Evolutionary conservation across 2,888 invertebrate genomes (phyloP).

Genomic region (Labia minor): DNA sequence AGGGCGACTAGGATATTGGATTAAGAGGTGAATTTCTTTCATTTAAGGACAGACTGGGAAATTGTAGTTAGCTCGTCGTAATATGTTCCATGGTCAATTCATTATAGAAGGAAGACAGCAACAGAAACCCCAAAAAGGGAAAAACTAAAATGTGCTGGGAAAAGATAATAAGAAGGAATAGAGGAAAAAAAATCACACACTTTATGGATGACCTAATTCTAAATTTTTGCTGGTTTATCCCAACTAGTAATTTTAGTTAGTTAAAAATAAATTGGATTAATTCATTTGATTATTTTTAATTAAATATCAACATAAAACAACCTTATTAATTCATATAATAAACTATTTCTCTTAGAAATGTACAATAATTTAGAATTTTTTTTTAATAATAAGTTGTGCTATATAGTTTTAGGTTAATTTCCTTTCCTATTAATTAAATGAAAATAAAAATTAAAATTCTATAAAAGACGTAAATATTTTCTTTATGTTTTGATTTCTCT

Average conservation of each 20-base stretch:
- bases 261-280: not conserved
- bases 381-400: no score
- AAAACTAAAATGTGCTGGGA: not conserved
- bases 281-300: not conserved
- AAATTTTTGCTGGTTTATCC: not conserved
- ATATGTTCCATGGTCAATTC: not conserved
- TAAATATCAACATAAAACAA: no score
- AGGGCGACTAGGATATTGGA: not conserved
- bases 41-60: not conserved
- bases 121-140: not conserved
- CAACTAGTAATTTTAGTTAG: not conserved
- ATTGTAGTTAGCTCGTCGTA: not conserved
- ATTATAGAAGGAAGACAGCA: not conserved
- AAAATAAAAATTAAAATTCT: no score
- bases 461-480: no score
- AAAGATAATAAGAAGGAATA: not conserved
- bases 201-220: not conserved
- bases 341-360: no score
- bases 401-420: no score
- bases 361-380: no score
- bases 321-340: no score
- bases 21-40: constrained; percentile 1
- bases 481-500: no score
- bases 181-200: not conserved
- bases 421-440: no score